These are phyloP conservation scores for Brachyistius frenatus DNA, from an alignment of 2,113 vertebrate species.

Conservation along the genomic window DNA sequence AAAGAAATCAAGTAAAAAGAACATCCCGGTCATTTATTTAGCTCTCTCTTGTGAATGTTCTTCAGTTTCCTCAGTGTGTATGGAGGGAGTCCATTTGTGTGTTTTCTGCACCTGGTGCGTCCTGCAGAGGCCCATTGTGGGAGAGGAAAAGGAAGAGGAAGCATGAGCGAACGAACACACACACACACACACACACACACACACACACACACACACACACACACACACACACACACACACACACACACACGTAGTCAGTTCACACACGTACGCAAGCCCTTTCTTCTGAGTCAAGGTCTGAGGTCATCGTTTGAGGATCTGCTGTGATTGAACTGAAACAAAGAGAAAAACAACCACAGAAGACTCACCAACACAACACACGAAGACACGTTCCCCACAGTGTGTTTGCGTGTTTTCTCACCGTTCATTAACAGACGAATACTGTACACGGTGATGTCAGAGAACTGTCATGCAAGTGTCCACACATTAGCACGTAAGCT, in stretches of 20 bases:
- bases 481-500: too few relatives aligned
- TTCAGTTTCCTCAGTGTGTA: background rate
- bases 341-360: constrained; percentile 20
- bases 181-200: constrained; percentile 13
- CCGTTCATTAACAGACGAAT: background rate
- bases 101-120: constrained; percentile 54
- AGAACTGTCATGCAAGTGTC: too few relatives aligned
- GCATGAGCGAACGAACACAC: constrained; percentile 22
- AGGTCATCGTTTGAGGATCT: constrained; percentile 42
- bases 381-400: background rate
- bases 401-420: background rate
- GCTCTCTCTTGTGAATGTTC: background rate
- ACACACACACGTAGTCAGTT: background rate
- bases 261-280: constrained; percentile 16
- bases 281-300: constrained; percentile 68
- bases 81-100: background rate
- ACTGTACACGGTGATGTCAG: background rate
- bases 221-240: background rate
- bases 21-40: background rate
- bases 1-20: background rate
- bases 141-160: constrained; percentile 68
- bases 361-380: background rate
- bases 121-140: constrained; percentile 32
- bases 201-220: background rate
- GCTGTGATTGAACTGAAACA: constrained; percentile 51